phyloP scores from a whole-genome alignment of 2,888 invertebrate genomes.

The Ischnura elegans region DNA sequence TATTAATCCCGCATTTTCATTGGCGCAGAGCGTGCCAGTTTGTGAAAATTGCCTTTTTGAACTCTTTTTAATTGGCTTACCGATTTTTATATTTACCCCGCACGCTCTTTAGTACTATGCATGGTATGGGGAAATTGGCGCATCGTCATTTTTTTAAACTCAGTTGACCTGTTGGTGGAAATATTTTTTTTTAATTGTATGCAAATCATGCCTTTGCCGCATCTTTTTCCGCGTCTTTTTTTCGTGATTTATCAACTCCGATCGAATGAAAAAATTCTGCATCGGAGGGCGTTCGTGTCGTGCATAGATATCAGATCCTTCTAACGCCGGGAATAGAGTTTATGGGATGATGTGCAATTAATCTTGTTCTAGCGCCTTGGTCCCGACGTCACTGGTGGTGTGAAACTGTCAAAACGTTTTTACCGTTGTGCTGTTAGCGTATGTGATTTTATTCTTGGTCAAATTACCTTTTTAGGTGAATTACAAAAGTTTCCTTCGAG shows the following conservation, averaged over 20 bases:
- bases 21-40: not conserved
- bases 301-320: not conserved
- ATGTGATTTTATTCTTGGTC: no score
- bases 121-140: not conserved
- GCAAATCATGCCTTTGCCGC: not conserved
- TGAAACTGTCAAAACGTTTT: no score
- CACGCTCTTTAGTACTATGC: not conserved
- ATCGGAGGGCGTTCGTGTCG: not conserved
- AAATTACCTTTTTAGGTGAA: no score
- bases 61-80: not conserved
- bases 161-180: conserved; percentile 1
- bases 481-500: no score
- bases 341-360: not conserved
- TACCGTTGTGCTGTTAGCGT: no score
- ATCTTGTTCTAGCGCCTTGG: not conserved
- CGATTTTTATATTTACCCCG: not conserved
- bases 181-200: no score
- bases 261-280: not conserved
- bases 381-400: no score
- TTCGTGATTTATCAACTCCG: not conserved
- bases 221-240: conserved; percentile 14
- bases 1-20: conserved; percentile 3
- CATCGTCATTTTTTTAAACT: not conserved
- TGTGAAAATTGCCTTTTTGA: not conserved
- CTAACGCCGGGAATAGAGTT: not conserved